Percentiles rank a stretch among this genome's conserved stretches.
Evolutionary conservation across 2,888 invertebrate genomes (phyloP).

Genomic region (Callyntrura guangdongensis): DNA sequence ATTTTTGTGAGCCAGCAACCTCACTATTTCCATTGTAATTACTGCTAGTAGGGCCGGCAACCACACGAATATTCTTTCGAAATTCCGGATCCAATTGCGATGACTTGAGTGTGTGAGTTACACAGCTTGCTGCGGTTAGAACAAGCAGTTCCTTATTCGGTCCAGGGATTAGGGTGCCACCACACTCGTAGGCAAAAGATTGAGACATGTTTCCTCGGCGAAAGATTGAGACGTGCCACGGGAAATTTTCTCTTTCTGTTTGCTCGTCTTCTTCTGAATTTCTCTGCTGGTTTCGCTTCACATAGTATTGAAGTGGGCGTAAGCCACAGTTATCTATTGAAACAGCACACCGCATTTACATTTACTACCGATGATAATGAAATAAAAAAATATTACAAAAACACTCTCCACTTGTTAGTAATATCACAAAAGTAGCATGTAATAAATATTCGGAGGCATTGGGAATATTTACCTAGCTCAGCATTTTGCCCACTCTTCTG

Average conservation of each 20-base stretch:
- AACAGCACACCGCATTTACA: not conserved
- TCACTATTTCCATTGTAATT: constrained; percentile 79
- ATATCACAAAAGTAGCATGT: not conserved
- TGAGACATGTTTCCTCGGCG: constrained; percentile 59
- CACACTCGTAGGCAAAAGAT: constrained; percentile 78
- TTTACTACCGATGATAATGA: constrained; percentile 16
- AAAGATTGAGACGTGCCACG: constrained; percentile 81
- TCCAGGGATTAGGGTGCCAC: constrained; percentile 77
- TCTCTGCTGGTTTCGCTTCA: constrained; percentile 62
- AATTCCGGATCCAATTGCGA: constrained; percentile 46
- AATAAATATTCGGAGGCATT: not conserved
- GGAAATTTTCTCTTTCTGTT: constrained; percentile 78
- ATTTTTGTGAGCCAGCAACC: constrained; percentile 72
- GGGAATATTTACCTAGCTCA: constrained; percentile 53
- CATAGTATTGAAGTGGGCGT: constrained; percentile 62
- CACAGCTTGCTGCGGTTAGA: constrained; percentile 77
- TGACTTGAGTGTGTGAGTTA: constrained; percentile 71
- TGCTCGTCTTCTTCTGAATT: constrained; percentile 65
- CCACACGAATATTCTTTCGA: constrained; percentile 69
- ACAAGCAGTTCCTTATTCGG: constrained; percentile 63
- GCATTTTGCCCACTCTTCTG: constrained; percentile 48
- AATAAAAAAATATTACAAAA: not conserved
- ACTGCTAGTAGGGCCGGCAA: constrained; percentile 74
- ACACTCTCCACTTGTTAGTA: not conserved
- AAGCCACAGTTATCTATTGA: constrained; percentile 49